Evolutionary conservation across 2,113 vertebrate species (phyloP).

Genomic region (Tinamus guttatus): DNA sequence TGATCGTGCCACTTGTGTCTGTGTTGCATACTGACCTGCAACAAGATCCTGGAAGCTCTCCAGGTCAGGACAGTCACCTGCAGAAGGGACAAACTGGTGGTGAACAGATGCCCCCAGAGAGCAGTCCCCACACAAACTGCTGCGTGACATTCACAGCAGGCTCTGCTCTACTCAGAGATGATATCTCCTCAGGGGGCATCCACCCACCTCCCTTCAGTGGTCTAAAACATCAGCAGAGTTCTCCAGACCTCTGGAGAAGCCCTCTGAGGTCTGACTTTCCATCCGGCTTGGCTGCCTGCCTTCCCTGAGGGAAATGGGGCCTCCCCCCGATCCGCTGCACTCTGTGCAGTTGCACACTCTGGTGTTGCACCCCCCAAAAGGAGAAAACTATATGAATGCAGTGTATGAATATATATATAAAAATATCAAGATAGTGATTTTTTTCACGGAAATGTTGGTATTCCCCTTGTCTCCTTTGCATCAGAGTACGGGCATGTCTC

Average conservation of each 20-base stretch:
- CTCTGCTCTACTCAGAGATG: not conserved
- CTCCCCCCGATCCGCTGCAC: rapidly evolving
- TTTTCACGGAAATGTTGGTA: not conserved
- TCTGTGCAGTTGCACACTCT: not conserved
- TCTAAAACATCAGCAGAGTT: no score
- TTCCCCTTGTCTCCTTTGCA: not conserved
- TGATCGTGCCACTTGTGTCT: not conserved
- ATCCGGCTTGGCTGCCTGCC: no score
- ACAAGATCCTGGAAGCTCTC: not conserved
- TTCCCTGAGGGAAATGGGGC: not conserved
- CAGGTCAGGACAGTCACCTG: not conserved
- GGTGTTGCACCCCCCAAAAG: not conserved
- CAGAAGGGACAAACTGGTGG: no score
- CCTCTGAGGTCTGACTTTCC: no score
- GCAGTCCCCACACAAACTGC: not conserved
- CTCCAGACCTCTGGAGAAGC: no score
- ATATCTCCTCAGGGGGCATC: no score
- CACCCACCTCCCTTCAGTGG: no score
- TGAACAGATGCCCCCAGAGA: not conserved
- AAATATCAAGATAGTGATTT: not conserved
- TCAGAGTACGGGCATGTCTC: no score
- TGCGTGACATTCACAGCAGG: not conserved
- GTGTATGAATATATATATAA: not conserved
- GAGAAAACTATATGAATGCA: not conserved
- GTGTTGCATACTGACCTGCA: not conserved